Percentiles rank a stretch among this genome's conserved stretches.
phyloP scores from a whole-genome alignment of 2,888 invertebrate species.

The Xestia rhomboidea region DNA sequence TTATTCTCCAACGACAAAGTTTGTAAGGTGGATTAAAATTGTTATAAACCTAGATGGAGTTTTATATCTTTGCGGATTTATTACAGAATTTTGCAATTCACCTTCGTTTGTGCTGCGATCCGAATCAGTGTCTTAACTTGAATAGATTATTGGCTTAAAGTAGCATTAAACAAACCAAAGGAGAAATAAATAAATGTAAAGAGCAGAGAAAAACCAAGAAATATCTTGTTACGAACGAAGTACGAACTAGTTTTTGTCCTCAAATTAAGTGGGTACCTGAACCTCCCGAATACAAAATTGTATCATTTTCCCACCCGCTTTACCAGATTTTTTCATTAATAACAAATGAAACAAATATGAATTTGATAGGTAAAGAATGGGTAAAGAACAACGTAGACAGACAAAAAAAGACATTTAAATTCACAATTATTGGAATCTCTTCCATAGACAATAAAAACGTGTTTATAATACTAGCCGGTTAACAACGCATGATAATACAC shows the following conservation, averaged over 20 bases:
- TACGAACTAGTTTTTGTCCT: background rate
- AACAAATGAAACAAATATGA: constrained; percentile 21
- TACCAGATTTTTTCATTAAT: constrained; percentile 14
- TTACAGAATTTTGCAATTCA: constrained; percentile 62
- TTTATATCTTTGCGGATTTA: constrained; percentile 68
- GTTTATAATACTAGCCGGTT: constrained; percentile 17
- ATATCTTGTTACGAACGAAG: background rate
- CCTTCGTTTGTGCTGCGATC: constrained; percentile 47
- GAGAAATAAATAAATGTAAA: background rate
- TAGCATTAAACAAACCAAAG: background rate
- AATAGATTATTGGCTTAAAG: constrained; percentile 28
- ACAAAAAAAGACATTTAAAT: constrained; percentile 20
- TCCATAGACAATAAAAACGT: constrained; percentile 36
- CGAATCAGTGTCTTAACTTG: constrained; percentile 25
- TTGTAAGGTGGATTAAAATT: constrained; percentile 77
- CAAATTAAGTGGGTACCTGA: background rate
- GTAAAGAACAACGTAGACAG: background rate
- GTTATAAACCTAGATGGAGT: constrained; percentile 69
- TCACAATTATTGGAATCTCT: constrained; percentile 18
- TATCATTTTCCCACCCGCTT: background rate
- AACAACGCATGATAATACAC: constrained; percentile 26
- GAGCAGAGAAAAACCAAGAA: background rate
- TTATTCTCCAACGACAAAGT: constrained; percentile 78
- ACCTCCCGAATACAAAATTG: constrained; percentile 8
- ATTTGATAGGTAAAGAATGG: too few relatives aligned